A percentile compares a stretch with the other conserved stretches of the same genome.
phyloP scores from a whole-genome alignment of 1,140 invertebrate species.

The Drosophila busckii region DNA sequence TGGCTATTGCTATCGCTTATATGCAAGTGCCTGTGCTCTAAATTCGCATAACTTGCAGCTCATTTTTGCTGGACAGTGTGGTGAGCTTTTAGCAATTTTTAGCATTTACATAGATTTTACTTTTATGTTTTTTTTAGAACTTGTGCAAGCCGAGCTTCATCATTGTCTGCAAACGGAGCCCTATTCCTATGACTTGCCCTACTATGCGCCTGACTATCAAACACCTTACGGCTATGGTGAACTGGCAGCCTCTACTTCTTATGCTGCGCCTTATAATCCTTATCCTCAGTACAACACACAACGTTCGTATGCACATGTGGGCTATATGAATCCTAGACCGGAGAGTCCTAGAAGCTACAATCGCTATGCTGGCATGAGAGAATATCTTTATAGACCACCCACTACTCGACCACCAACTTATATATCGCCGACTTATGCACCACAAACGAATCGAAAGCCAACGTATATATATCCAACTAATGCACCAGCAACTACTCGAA shows the following conservation, averaged over 20 bases:
- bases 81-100: conserved; percentile 4
- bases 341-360: not conserved
- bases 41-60: conserved; percentile 30
- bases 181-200: conserved; percentile 6
- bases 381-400: too few relatives aligned
- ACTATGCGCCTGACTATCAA: not conserved
- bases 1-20: conserved; percentile 29
- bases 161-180: conserved; percentile 9
- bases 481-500: not conserved
- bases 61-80: conserved; percentile 19
- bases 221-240: not conserved
- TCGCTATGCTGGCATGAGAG: not conserved
- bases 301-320: not conserved
- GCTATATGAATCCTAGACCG: not conserved
- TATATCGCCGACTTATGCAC: not conserved
- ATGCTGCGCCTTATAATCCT: not conserved
- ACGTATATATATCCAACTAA: not conserved
- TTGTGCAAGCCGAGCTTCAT: conserved; percentile 4
- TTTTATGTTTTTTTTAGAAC: conserved; percentile 1
- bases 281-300: not conserved
- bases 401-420: not conserved
- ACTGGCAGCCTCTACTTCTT: not conserved
- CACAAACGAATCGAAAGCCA: not conserved
- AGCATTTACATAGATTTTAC: not conserved
- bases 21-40: conserved; percentile 37